Evolutionary conservation across 2,888 invertebrate species (phyloP).

Genomic region (Chrysopilus asiliformis): DNA sequence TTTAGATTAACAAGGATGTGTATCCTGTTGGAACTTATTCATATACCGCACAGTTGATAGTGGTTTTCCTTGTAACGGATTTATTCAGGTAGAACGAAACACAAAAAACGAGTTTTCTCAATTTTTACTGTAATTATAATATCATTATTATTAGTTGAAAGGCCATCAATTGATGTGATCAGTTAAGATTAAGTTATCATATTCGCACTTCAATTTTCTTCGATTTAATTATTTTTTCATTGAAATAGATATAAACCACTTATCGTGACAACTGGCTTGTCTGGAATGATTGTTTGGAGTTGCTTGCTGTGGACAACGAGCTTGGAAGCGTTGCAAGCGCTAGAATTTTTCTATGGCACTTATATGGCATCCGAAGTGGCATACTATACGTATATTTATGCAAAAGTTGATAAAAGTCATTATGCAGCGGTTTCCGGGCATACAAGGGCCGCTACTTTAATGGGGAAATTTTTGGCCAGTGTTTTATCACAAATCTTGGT

Average conservation of each 20-base stretch:
- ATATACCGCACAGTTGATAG: slow-evolving; percentile 57
- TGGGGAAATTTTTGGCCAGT: slow-evolving; percentile 54
- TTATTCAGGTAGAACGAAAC: slow-evolving; percentile 38
- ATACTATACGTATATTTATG: slow-evolving; percentile 87
- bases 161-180: no score
- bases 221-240: no score
- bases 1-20: slow-evolving; percentile 59
- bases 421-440: slow-evolving; percentile 63
- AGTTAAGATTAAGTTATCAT: no score
- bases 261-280: slow-evolving; percentile 57
- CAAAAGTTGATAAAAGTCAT: slow-evolving; percentile 57
- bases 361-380: slow-evolving; percentile 85
- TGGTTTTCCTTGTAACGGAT: slow-evolving; percentile 76
- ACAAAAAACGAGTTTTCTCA: no score
- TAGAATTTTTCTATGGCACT: slow-evolving; percentile 63
- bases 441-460: slow-evolving; percentile 53
- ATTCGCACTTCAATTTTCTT: no score
- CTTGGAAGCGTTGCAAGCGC: slow-evolving; percentile 53
- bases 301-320: slow-evolving; percentile 65
- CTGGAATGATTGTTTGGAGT: slow-evolving; percentile 62
- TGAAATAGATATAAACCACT: slow-evolving; percentile 82
- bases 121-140: no score
- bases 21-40: slow-evolving; percentile 82
- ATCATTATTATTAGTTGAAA: no score
- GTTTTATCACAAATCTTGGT: slow-evolving; percentile 50